Evolutionary conservation across 2,797 vertebrate species (phyloP).

Genomic region (Champsocephalus gunnari): DNA sequence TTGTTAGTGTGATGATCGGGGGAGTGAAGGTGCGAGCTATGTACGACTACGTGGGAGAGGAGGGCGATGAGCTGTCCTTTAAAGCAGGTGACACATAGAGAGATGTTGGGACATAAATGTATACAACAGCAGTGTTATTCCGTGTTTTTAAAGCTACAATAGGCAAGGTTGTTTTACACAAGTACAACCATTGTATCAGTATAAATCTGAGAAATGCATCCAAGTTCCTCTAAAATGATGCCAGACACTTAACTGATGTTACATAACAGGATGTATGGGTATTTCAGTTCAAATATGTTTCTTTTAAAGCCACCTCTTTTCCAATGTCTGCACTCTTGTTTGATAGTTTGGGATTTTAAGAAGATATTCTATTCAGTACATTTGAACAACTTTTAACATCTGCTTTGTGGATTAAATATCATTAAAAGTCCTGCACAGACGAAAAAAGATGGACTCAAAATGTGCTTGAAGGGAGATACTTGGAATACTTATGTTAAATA

Average conservation of each 20-base stretch:
- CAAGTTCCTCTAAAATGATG: not conserved
- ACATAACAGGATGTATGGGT: not conserved
- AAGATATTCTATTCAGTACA: not conserved
- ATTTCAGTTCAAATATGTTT: not conserved
- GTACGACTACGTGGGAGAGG: constrained; percentile 85
- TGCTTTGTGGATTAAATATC: not conserved
- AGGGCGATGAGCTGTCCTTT: constrained; percentile 86
- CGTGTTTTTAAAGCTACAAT: constrained; percentile 15
- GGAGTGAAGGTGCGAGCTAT: constrained; percentile 86
- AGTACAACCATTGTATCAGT: constrained; percentile 8
- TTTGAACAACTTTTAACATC: not conserved
- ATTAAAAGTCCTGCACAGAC: not conserved
- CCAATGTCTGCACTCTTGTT: not conserved
- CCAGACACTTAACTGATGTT: not conserved
- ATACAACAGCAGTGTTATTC: constrained; percentile 4
- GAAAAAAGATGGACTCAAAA: not conserved
- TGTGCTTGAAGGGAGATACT: not conserved
- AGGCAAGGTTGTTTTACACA: not conserved
- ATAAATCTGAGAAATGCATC: constrained; percentile 8
- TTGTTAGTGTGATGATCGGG: constrained; percentile 85
- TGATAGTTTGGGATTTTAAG: not conserved
- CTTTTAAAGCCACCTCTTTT: not conserved
- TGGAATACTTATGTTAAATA: not conserved
- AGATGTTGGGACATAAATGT: constrained; percentile 19
- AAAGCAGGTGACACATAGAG: constrained; percentile 82